Conservation (phyloP, 2,888 invertebrate species). For the Cheilosia vulpina region DNA sequence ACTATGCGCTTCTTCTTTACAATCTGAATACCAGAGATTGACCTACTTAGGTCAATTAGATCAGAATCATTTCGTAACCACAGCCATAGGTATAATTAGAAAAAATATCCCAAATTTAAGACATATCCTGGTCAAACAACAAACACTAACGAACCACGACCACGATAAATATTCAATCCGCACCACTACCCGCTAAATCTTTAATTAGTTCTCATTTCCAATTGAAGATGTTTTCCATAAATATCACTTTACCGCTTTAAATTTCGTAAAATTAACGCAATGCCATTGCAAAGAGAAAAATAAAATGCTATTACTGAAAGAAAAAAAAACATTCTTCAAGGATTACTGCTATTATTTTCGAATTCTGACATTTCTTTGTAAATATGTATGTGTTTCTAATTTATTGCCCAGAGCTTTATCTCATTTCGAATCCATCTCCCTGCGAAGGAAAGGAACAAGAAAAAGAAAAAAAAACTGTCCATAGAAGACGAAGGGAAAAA, state of each 20-base stretch:
- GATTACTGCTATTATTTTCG: conserved; percentile 73
- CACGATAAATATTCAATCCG: conserved; percentile 25
- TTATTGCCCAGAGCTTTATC: conserved; percentile 74
- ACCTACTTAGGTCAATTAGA: too few species aligned
- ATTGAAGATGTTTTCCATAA: conserved; percentile 51
- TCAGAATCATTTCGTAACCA: too few species aligned
- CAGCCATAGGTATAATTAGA: too few species aligned
- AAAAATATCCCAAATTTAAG: too few species aligned
- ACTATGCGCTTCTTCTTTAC: too few species aligned
- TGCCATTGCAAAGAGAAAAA: conserved; percentile 37
- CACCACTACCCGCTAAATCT: conserved; percentile 31
- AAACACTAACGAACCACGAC: neutral
- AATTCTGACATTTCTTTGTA: conserved; percentile 75
- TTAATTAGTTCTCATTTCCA: conserved; percentile 63
- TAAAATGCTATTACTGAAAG: conserved; percentile 41
- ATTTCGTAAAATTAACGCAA: conserved; percentile 57
- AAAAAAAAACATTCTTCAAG: conserved; percentile 58
- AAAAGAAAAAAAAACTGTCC: conserved; percentile 29
- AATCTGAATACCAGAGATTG: too few species aligned
- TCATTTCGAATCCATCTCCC: conserved; percentile 74
- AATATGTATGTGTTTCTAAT: conserved; percentile 72
- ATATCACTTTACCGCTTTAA: conserved; percentile 56
- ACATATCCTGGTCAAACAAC: too few species aligned
- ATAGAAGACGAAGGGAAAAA: conserved; percentile 39
- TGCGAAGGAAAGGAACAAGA: conserved; percentile 45